A percentile compares a stretch with the other conserved stretches of the same genome.
phyloP scores from a whole-genome alignment of 2,888 invertebrate genomes.

The Lasioglossum lativentre region DNA sequence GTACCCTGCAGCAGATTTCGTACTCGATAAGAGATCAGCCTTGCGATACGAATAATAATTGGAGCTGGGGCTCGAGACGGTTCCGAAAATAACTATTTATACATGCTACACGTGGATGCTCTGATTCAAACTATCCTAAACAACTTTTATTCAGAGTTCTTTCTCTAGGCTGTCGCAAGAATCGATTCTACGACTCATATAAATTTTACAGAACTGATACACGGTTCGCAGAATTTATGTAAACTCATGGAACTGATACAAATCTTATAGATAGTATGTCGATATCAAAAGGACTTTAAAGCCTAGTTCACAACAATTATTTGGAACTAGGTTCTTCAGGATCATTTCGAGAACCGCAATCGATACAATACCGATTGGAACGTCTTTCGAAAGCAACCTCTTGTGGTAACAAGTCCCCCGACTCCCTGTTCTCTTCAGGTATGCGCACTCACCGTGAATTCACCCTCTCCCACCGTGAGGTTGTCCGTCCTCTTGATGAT shows the following conservation, averaged over 20 bases:
- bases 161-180: neutral
- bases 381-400: neutral
- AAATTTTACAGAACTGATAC: too few species aligned
- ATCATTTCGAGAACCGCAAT: too few species aligned
- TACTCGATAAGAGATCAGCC: neutral
- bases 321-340: too few species aligned
- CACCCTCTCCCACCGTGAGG: conserved; percentile 88
- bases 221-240: too few species aligned
- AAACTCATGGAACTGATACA: too few species aligned
- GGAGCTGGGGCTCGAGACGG: neutral
- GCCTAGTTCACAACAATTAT: too few species aligned
- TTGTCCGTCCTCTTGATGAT: conserved; percentile 88
- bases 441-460: conserved; percentile 81
- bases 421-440: neutral
- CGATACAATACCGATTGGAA: too few species aligned
- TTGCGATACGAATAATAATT: neutral
- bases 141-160: neutral
- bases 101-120: fast-evolving
- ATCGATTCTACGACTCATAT: neutral
- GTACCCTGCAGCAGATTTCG: conserved; percentile 75
- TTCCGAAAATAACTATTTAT: neutral
- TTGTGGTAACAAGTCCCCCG: neutral
- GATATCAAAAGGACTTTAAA: too few species aligned
- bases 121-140: neutral
- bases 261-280: too few species aligned